Percentiles rank a stretch among this genome's conserved stretches.
These are phyloP conservation scores for Gila orcuttii DNA, from an alignment of 2,113 vertebrate species.

Conservation along the genomic window DNA sequence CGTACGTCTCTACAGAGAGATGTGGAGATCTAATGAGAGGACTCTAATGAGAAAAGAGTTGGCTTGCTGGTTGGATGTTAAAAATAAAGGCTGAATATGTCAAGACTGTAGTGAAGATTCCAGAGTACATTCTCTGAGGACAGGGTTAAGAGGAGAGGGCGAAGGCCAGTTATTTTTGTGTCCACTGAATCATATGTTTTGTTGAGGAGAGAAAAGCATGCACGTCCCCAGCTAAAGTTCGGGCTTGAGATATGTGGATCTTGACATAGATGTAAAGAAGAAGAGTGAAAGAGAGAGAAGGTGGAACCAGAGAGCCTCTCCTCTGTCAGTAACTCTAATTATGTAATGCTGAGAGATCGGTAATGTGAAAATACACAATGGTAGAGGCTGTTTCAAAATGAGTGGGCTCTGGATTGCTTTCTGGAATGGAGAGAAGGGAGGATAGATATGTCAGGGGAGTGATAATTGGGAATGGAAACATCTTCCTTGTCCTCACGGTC, in stretches of 20 bases:
- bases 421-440: conserved; percentile 26
- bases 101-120: conserved; percentile 68
- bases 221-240: conserved; percentile 31
- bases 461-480: not conserved
- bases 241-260: not conserved
- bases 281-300: not conserved
- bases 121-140: conserved; percentile 69
- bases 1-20: not conserved
- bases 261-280: not conserved
- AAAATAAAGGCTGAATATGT: conserved; percentile 76
- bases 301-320: conserved; percentile 29
- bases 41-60: conserved; percentile 6
- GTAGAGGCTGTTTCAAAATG: conserved; percentile 59
- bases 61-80: conserved; percentile 54
- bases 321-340: conserved; percentile 64
- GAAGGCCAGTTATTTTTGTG: conserved; percentile 67
- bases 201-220: conserved; percentile 38
- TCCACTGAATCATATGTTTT: conserved; percentile 50
- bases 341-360: conserved; percentile 64
- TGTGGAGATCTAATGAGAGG: conserved; percentile 47
- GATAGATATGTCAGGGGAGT: conserved; percentile 2
- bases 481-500: not conserved
- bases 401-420: conserved; percentile 59
- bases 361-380: conserved; percentile 63
- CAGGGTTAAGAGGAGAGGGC: conserved; percentile 60